Evolutionary conservation across 2,888 invertebrate genomes (phyloP), one percentile per base, ranked within the genome.

Genomic region (Electrophaes corylata): DNA sequence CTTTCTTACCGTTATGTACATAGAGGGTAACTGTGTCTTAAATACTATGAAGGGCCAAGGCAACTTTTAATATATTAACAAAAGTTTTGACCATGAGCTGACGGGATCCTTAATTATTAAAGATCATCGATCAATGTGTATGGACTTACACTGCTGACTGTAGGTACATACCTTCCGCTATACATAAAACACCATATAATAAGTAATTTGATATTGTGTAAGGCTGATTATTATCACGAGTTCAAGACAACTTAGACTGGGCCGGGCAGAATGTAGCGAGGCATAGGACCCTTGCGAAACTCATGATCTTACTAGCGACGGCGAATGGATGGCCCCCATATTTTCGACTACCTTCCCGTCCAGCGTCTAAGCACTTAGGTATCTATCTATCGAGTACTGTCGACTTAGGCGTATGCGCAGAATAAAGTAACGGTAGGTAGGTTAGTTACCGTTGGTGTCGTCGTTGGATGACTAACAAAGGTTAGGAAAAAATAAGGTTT

Each of bases 321-420:
- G 73, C 70, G 73, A 72, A 64, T 63, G 75, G 72, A 72, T 75
- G 75, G 76, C 75, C 75, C 68, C 65, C 64, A 60, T 60, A 43
- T 48, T 43, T 40, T 67, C 10, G 26, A 18, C 33, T 33, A 33
- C 12, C 26, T 29, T 29, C 26, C 10, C 10, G 26, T 1, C 26
- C 26, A 29, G 26, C 6, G 6, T 23, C 23, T 23, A 23, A 26
- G 26, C 10, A 29, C 26, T 10, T 29, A 29, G 26, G 26, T 10
- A 29, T 2, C 10, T 29, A 10, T 2, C 2, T 8, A 10, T 29
- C 2, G 2, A 6, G 1, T 29, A 10, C 26, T 29, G 26, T 29
- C 10, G 5, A 26, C 10, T n/a, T n/a, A n/a, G 26, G 5, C 26
- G 10, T 10, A 2, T 29, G 6, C 26, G 6, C n/a, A n/a, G n/a